These are phyloP conservation scores for Alectura lathami DNA, from an alignment of 2,113 vertebrate genomes.

Conservation along the genomic window DNA sequence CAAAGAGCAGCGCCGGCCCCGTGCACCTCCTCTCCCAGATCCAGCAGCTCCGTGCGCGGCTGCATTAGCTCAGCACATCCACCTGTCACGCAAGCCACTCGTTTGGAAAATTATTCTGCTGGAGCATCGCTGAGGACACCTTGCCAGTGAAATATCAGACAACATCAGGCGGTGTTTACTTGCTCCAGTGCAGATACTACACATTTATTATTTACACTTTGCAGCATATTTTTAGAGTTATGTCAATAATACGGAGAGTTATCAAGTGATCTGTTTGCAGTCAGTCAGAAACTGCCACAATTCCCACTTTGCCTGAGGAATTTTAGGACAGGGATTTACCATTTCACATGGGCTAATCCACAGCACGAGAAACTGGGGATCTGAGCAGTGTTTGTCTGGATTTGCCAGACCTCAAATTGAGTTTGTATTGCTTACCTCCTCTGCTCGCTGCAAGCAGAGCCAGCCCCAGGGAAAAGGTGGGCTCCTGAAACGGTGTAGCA, in stretches of 20 bases:
- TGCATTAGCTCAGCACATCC: conserved; percentile 48
- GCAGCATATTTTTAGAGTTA: conserved; percentile 35
- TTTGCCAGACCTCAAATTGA: not conserved
- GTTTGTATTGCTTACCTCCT: not conserved
- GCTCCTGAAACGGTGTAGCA: not conserved
- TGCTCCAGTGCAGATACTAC: conserved; percentile 67
- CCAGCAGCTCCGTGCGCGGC: not conserved
- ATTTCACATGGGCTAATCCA: not conserved
- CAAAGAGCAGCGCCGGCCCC: not conserved
- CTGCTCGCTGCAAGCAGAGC: not conserved
- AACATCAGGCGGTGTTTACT: conserved; percentile 61
- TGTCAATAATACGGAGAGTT: conserved; percentile 58
- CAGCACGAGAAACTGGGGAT: not conserved
- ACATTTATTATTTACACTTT: conserved; percentile 64
- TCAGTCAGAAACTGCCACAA: not conserved
- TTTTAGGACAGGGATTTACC: conserved; percentile 12
- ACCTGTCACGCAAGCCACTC: conserved; percentile 57
- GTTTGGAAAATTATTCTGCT: conserved; percentile 69
- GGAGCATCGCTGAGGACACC: conserved; percentile 62
- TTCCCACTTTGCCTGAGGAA: conserved; percentile 1
- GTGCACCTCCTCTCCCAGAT: not conserved
- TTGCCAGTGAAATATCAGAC: conserved; percentile 68
- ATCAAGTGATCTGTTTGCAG: conserved; percentile 58
- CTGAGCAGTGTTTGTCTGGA: not conserved
- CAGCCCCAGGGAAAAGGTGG: not conserved